Conservation (phyloP, 2,797 vertebrate genomes). For the Babyrousa celebensis region DNA sequence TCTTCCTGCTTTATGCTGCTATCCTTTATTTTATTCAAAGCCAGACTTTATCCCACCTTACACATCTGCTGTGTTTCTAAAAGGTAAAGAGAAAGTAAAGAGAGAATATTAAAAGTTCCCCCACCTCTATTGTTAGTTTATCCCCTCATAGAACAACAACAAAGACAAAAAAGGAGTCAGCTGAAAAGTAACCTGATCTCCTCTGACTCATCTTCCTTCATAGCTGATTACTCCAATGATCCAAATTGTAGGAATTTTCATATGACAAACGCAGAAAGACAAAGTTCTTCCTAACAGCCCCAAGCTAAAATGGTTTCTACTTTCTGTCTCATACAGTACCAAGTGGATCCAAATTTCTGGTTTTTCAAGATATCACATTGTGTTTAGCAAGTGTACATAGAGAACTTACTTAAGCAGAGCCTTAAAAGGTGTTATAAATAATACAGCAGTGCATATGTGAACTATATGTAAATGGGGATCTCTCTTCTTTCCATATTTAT, state of each 20-base stretch:
- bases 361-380: conserved; percentile 25
- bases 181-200: neutral
- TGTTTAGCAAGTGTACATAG: conserved; percentile 26
- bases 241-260: neutral
- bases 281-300: neutral
- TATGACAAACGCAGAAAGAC: conserved; percentile 4
- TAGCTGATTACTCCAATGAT: neutral
- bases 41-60: neutral
- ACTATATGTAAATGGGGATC: neutral
- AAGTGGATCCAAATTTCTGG: conserved; percentile 34
- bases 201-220: neutral
- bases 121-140: neutral
- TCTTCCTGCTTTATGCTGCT: neutral
- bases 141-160: neutral
- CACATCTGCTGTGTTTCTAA: neutral
- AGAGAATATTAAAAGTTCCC: neutral
- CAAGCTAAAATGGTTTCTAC: neutral
- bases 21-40: conserved; percentile 66
- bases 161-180: neutral
- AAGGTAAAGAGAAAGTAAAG: neutral
- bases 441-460: conserved; percentile 2
- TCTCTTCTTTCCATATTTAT: conserved; percentile 47
- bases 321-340: neutral
- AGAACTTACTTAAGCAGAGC: conserved; percentile 38
- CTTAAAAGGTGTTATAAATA: conserved; percentile 65